Conservation (phyloP, 2,113 vertebrate genomes). For the Mus musculus region GRCm39 chr5:149588501-149589000, state of each 20-base stretch:
- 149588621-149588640: background rate
- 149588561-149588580: background rate
- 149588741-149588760: background rate
- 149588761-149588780: background rate
- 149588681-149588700: background rate
- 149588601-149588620: background rate
- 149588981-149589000: no score
- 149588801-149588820: background rate
- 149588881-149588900: no score
- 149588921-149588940: no score
- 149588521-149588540: background rate
- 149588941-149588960: no score
- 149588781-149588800: background rate
- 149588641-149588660: background rate
- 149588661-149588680: background rate
- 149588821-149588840: background rate
- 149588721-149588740: background rate
- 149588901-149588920: no score
- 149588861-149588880: background rate
- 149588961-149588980: no score
- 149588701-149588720: background rate
- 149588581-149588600: background rate
- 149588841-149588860: background rate
- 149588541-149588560: background rate
- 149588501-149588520: background rate